Evolutionary conservation across 2,888 invertebrate species (phyloP).

Genomic region (Lochmaea capreae): DNA sequence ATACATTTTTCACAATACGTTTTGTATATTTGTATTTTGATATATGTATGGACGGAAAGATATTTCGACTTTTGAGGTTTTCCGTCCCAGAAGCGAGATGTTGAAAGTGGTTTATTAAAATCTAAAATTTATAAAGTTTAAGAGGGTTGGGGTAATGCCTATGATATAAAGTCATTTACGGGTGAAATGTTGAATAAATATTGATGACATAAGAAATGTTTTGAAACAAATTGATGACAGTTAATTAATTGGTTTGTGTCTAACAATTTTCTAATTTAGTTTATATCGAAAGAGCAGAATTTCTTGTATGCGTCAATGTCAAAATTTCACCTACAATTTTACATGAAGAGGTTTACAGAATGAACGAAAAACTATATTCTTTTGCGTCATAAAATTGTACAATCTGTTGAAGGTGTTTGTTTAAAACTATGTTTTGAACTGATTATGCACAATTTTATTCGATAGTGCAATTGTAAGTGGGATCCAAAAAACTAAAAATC

Average conservation of each 20-base stretch:
- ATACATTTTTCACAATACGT: slow-evolving; percentile 38
- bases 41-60: slow-evolving; percentile 9
- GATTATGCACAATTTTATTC: too few species aligned
- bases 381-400: too few species aligned
- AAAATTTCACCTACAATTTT: too few species aligned
- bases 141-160: background rate
- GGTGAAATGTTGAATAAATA: background rate
- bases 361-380: too few species aligned
- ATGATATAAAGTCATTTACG: background rate
- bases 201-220: background rate
- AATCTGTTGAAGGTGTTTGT: too few species aligned
- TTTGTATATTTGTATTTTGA: slow-evolving; percentile 20
- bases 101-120: slow-evolving; percentile 22
- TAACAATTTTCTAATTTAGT: too few species aligned
- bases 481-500: too few species aligned
- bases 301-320: too few species aligned
- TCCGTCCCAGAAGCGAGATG: slow-evolving; percentile 3
- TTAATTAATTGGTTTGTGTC: background rate
- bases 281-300: too few species aligned
- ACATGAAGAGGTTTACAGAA: too few species aligned
- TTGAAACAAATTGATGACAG: background rate
- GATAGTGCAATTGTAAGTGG: too few species aligned
- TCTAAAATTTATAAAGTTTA: slow-evolving; percentile 18
- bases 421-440: too few species aligned
- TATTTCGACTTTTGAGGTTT: slow-evolving; percentile 17